Evolutionary conservation across 37 sponge, comb jelly and placozoan genomes (phyloP).

Genomic region (Ephydatia muelleri): DNA sequence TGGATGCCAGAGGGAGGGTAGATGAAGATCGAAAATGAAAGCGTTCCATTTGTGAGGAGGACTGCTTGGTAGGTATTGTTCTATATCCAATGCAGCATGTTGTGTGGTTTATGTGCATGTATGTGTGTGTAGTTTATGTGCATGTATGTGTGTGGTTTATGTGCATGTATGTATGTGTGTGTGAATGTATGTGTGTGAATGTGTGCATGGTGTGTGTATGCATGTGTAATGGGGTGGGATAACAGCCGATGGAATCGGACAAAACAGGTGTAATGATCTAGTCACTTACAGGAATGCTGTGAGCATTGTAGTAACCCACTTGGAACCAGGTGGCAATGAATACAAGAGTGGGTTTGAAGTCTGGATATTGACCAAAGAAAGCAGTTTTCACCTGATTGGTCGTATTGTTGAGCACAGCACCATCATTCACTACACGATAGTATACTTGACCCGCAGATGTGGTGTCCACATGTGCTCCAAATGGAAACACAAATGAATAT

Average conservation of each 20-base stretch:
- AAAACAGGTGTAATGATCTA: not conserved
- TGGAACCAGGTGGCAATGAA: not conserved
- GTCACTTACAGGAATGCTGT: no score
- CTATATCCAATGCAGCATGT: not conserved
- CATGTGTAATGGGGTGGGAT: not conserved
- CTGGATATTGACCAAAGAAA: not conserved
- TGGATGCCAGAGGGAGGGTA: not conserved
- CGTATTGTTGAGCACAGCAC: not conserved
- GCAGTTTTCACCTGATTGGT: not conserved
- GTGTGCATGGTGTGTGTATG: constrained; percentile 15
- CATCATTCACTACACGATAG: not conserved
- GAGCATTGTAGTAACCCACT: not conserved
- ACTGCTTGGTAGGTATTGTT: not conserved
- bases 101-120: constrained; percentile 17
- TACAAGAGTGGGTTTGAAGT: not conserved
- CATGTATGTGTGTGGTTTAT: constrained; percentile 42
- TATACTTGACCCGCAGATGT: not conserved
- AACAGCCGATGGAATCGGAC: not conserved
- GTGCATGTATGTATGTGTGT: constrained; percentile 41
- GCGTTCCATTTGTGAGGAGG: not conserved
- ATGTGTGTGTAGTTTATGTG: constrained; percentile 47
- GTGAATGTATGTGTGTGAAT: constrained; percentile 39
- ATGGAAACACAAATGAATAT: not conserved
- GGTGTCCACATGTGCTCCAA: not conserved
- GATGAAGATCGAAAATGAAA: not conserved